phyloP scores from a whole-genome alignment of 1,140 invertebrate species.

The Apis cerana region DNA sequence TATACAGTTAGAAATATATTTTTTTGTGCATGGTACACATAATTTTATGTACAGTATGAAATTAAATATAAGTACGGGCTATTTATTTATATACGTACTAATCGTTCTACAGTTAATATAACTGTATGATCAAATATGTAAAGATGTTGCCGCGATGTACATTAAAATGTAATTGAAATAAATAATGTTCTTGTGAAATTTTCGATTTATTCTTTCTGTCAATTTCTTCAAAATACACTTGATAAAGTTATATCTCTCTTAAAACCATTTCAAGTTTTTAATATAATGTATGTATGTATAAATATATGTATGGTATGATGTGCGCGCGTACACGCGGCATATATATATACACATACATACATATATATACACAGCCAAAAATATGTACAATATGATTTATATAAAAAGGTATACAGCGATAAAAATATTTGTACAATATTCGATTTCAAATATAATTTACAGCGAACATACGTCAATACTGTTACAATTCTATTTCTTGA shows the following conservation, averaged over 20 bases:
- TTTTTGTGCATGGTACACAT: slow-evolving; percentile 14
- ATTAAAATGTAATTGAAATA: slow-evolving; percentile 38
- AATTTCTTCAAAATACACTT: neutral
- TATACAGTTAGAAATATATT: neutral
- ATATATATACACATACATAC: neutral
- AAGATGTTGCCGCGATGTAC: slow-evolving; percentile 24
- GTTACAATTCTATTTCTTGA: neutral
- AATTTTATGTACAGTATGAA: slow-evolving; percentile 40
- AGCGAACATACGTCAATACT: neutral
- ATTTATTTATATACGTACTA: slow-evolving; percentile 40
- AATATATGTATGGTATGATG: neutral
- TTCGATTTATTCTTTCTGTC: neutral
- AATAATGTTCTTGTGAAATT: slow-evolving; percentile 23
- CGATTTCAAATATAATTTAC: neutral
- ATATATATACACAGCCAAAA: slow-evolving; percentile 5
- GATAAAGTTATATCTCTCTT: neutral
- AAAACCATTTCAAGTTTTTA: neutral
- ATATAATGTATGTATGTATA: neutral
- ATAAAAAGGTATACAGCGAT: slow-evolving; percentile 11
- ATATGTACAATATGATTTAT: neutral
- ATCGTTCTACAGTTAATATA: slow-evolving; percentile 8
- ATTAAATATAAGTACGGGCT: slow-evolving; percentile 30
- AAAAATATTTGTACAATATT: slow-evolving; percentile 10
- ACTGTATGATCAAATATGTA: slow-evolving; percentile 7
- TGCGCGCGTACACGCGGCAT: too few relatives aligned